Conservation (phyloP, 2,888 invertebrate genomes). For the Orthosia incerta region DNA sequence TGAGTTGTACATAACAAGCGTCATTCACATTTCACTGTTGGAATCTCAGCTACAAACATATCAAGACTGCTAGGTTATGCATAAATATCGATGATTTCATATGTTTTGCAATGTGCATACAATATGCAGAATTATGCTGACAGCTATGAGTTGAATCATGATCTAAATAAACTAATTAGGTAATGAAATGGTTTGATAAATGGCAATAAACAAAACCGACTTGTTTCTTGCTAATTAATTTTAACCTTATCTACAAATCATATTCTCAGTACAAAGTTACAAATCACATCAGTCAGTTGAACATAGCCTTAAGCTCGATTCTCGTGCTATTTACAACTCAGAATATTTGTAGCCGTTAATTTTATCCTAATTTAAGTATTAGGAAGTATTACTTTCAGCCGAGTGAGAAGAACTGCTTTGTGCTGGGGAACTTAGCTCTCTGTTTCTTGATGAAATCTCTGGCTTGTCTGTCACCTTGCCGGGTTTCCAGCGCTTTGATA, state of each 20-base stretch:
- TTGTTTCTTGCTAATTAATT: not conserved
- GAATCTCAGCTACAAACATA: not conserved
- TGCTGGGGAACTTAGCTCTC: constrained; percentile 91
- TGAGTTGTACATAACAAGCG: constrained; percentile 22
- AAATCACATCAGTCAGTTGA: not conserved
- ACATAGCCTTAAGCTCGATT: not conserved
- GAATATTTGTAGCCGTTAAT: constrained; percentile 15
- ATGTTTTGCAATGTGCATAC: constrained; percentile 18
- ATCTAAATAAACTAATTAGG: constrained; percentile 6
- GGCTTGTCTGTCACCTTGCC: constrained; percentile 97
- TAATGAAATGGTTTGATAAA: constrained; percentile 1
- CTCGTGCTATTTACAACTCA: constrained; percentile 27
- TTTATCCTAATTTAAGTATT: constrained; percentile 31
- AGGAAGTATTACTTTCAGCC: constrained; percentile 72
- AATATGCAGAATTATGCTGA: constrained; percentile 29
- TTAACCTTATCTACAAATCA: too few relatives aligned
- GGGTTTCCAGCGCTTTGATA: constrained; percentile 94
- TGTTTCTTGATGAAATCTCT: constrained; percentile 96
- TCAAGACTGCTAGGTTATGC: not conserved
- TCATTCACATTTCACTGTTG: not conserved
- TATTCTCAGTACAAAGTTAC: not conserved
- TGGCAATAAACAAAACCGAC: constrained; percentile 6
- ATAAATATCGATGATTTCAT: constrained; percentile 50
- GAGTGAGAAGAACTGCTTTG: constrained; percentile 85
- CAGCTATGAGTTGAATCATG: not conserved